Percentiles rank a stretch among this genome's conserved stretches.
phyloP scores from a whole-genome alignment of 2,888 invertebrate species.

The Dryadula phaetusa region DNA sequence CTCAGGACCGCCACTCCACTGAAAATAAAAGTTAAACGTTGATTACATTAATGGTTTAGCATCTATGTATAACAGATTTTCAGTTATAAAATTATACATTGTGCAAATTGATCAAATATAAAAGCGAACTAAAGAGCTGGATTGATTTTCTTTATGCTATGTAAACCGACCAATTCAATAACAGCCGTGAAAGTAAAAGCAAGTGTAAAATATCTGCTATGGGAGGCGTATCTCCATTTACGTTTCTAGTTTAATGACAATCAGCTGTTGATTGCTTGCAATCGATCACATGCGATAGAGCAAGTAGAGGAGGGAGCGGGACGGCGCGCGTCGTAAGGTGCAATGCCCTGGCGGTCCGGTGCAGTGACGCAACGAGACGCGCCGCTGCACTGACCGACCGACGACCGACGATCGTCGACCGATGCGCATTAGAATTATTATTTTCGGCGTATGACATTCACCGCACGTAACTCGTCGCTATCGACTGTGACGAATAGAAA shows the following conservation, averaged over 20 bases:
- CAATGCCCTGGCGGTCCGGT: slow-evolving; percentile 76
- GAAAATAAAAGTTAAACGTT: slow-evolving; percentile 62
- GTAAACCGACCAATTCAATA: not conserved
- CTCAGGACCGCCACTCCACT: slow-evolving; percentile 94
- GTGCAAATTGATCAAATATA: not conserved
- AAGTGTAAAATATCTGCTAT: slow-evolving; percentile 12
- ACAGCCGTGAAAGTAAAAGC: slow-evolving; percentile 25
- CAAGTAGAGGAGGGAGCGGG: slow-evolving; percentile 52
- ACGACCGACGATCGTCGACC: slow-evolving; percentile 53
- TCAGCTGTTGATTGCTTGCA: slow-evolving; percentile 73
- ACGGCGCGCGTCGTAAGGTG: slow-evolving; percentile 65
- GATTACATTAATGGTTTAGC: not conserved
- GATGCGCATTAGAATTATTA: slow-evolving; percentile 63
- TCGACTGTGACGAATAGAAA: slow-evolving; percentile 62
- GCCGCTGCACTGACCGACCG: slow-evolving; percentile 73
- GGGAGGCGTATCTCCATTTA: slow-evolving; percentile 39
- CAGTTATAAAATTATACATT: not conserved
- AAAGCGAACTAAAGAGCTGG: not conserved
- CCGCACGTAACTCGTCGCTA: slow-evolving; percentile 60
- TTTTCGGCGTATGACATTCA: slow-evolving; percentile 78
- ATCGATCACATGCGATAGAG: slow-evolving; percentile 63
- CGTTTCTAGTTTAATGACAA: slow-evolving; percentile 57
- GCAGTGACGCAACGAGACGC: slow-evolving; percentile 77
- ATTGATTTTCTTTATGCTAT: not conserved
- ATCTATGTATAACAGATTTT: not conserved